Evolutionary conservation across 2,888 invertebrate genomes (phyloP), one percentile per base, ranked within the genome.

Genomic region (Troilus luridus): DNA sequence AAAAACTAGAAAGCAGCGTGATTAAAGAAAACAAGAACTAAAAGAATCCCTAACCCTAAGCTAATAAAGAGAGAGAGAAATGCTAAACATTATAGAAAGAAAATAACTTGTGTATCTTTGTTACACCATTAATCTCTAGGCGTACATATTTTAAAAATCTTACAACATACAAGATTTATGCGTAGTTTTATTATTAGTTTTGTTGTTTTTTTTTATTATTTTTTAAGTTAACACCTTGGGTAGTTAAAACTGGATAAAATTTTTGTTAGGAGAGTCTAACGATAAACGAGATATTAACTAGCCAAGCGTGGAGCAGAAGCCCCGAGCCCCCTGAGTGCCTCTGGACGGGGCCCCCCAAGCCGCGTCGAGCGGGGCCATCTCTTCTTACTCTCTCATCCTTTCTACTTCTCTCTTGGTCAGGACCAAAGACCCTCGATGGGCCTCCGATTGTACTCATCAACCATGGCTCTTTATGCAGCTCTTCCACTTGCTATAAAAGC

Each of bases 401-500:
- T 72, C 91, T 88, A 89, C 89, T 54, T 62, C 89, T 89, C 64
- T 89, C 89, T 54, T 89, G 64, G 62, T 89, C 89, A 62, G 89
- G 89, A 89, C 89, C 89, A 89, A 67, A 6, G 67, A 62, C 89
- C 89, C 62, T 19, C 17, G 62, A 41, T 54, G 62, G 89, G 88
- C 89, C 89, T 62, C 24, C 5, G 56, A 56, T 54, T 24, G n/a
- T 64, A n/a, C 62, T 64, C 59, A 94, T 96, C 96, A 96, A 94
- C 96, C 96, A 93, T 96, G 96, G 93, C 95, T 96, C 93, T 96
- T 96, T 92, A 95, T 95, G 58, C 96, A 95, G 93, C 97, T 96
- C 94, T 97, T 97, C 97, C 98, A 98, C 94, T 97, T 98, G 88
- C 96, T 95, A 94, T 97, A 97, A 95, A 98, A 98, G 93, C 96